Base-by-base conservation (phyloP, 2,113 vertebrate species). In the Ancistrus triradiatus region DNA sequence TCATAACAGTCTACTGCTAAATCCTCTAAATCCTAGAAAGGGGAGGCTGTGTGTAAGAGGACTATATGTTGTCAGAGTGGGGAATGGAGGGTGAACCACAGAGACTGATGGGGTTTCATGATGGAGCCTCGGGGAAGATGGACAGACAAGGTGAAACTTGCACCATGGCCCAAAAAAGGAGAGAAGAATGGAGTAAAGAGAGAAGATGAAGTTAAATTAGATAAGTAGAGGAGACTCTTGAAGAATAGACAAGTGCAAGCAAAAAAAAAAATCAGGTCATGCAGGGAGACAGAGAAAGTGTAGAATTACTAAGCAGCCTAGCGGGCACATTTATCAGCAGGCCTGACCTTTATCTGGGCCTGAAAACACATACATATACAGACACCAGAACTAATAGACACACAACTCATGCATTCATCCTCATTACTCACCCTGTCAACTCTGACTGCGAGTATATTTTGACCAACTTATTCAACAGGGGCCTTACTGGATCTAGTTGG, bases 321-420 rank as follows among this genome's bases (percentile, higher is more conserved):
- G 64, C 49, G 25, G 84, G 76, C 78, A 77, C 78, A 74, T 84
- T 84, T 81, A 86, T 85, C 79, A 81, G 75, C 74, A 78, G 35
- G n/a, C 31, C 44, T 79, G 82, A 89, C 85, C 79, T 77, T 84
- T 84, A 86, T 86, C 85, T 82, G 68, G 72, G 77, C 70, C 70
- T 70, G 75, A 84, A 77, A 77, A 59, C 37, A 68, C 43, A 70
- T 42, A 78, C 67, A 80, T 75, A 75, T 25, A 72, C 66, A 66
- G 70, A 77, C 73, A 37, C 64, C 61, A 64, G 13, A 70, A 65
- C 42, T 50, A 22, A 42, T 21, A 51, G 15, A 58, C 58, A 63
- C 58, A 74, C 46, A 60, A 63, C 52, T 57, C 46, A 51, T 52
- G 68, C 66, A 22, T 65, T 65, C 48, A 70, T 69, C 67, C 63